Conservation (phyloP, 2,797 vertebrate species). For the Pseudotriccus pelzelni region DNA sequence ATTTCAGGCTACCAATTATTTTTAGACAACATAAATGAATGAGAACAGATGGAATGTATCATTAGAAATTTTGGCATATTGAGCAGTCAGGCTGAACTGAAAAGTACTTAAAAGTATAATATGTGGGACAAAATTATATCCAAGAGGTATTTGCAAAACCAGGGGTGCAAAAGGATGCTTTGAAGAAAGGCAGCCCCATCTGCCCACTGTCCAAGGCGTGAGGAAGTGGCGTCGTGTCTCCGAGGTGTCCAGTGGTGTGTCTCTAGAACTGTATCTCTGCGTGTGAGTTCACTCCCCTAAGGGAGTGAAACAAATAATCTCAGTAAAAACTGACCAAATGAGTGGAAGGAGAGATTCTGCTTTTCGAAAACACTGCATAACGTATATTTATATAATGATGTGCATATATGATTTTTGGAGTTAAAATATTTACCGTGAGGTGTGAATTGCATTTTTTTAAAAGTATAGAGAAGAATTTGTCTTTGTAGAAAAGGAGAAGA, state of each 20-base stretch:
- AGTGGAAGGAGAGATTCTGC: background rate
- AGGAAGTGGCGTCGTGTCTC: background rate
- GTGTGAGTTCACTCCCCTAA: background rate
- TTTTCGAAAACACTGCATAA: background rate
- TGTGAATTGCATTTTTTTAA: background rate
- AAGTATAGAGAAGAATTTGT: background rate
- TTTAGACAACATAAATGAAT: conserved; percentile 8
- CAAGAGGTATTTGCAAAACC: background rate
- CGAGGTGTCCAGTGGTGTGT: accelerated
- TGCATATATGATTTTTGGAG: background rate
- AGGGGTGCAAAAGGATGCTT: background rate
- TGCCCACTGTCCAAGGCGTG: background rate
- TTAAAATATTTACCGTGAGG: background rate
- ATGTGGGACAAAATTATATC: background rate
- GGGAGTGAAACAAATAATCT: background rate
- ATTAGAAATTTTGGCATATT: conserved; percentile 3
- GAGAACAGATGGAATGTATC: background rate
- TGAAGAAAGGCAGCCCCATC: background rate
- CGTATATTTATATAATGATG: background rate
- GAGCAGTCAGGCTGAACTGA: background rate
- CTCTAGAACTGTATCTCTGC: background rate
- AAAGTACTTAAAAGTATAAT: background rate
- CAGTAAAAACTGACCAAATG: background rate
- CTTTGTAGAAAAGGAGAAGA: background rate
- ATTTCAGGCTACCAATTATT: background rate